Percentiles rank a stretch among this genome's conserved stretches.
Evolutionary conservation across 2,888 invertebrate genomes (phyloP).

Genomic region (Parascotia fuliginaria): DNA sequence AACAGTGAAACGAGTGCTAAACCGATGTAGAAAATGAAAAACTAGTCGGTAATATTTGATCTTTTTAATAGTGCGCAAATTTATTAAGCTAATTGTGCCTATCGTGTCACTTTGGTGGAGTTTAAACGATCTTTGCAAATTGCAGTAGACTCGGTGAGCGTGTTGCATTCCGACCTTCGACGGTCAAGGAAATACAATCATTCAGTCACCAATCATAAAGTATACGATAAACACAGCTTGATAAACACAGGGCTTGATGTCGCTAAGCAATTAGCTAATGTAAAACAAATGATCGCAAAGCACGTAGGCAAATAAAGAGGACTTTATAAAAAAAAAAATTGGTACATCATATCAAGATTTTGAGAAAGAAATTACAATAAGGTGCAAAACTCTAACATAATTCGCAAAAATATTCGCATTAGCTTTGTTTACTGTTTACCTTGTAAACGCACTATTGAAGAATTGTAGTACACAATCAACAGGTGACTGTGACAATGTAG

Average conservation of each 20-base stretch:
- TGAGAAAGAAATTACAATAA: background rate
- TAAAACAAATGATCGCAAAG: constrained; percentile 62
- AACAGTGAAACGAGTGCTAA: constrained; percentile 37
- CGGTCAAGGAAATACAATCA: constrained; percentile 80
- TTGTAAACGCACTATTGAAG: constrained; percentile 38
- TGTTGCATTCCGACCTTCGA: constrained; percentile 75
- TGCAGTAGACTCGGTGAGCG: constrained; percentile 64
- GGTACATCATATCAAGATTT: background rate
- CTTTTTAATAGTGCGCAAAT: constrained; percentile 10
- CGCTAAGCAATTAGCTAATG: constrained; percentile 62
- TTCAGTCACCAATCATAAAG: constrained; percentile 68
- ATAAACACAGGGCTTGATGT: constrained; percentile 60
- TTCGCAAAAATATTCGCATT: constrained; percentile 69
- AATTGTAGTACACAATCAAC: constrained; percentile 39
- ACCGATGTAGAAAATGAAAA: constrained; percentile 17
- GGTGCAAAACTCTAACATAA: constrained; percentile 42
- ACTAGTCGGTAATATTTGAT: constrained; percentile 10
- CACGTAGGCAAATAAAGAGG: constrained; percentile 40
- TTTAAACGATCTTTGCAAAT: constrained; percentile 56
- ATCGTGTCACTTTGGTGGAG: constrained; percentile 50
- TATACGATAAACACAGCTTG: constrained; percentile 65
- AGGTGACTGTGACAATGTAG: constrained; percentile 50
- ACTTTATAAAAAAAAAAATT: constrained; percentile 4
- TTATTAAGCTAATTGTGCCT: constrained; percentile 22
- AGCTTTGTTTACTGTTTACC: constrained; percentile 50